Evolutionary conservation across 2,113 vertebrate species (phyloP).

Genomic region (Amblyornis subalaris): DNA sequence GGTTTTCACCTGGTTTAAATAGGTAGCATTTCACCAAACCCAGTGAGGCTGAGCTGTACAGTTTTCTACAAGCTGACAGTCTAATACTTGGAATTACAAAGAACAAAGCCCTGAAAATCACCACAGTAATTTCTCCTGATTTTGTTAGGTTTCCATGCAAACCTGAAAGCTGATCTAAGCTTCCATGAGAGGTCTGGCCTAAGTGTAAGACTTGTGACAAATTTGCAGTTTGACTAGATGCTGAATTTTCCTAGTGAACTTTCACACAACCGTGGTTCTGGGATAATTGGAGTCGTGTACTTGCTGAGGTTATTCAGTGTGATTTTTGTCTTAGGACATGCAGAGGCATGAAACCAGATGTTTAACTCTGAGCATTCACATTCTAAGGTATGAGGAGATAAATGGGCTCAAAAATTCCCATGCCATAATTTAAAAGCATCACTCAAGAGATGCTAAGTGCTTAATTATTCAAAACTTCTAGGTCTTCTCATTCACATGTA

Average conservation of each 20-base stretch:
- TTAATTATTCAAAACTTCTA: not conserved
- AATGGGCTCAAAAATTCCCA: not conserved
- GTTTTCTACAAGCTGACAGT: not conserved
- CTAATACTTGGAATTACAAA: not conserved
- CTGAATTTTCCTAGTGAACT: not conserved
- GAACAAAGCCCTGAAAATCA: not conserved
- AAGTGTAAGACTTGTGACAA: not conserved
- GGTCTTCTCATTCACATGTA: not conserved
- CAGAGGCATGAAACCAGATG: not conserved
- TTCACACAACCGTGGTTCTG: not conserved
- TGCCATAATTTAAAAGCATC: not conserved
- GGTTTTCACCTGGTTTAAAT: not conserved
- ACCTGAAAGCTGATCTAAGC: not conserved
- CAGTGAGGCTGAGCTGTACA: not conserved
- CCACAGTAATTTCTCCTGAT: not conserved
- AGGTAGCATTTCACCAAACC: not conserved
- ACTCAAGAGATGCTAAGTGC: not conserved
- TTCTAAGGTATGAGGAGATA: not conserved
- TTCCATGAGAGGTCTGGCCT: not conserved
- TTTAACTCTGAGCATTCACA: not conserved
- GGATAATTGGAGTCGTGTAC: not conserved
- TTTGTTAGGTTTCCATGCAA: not conserved
- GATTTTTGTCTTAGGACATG: not conserved
- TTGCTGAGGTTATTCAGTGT: not conserved
- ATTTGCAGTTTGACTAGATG: not conserved